Base-by-base conservation (phyloP, 2,113 vertebrate genomes). In the Prinia subflava region DNA sequence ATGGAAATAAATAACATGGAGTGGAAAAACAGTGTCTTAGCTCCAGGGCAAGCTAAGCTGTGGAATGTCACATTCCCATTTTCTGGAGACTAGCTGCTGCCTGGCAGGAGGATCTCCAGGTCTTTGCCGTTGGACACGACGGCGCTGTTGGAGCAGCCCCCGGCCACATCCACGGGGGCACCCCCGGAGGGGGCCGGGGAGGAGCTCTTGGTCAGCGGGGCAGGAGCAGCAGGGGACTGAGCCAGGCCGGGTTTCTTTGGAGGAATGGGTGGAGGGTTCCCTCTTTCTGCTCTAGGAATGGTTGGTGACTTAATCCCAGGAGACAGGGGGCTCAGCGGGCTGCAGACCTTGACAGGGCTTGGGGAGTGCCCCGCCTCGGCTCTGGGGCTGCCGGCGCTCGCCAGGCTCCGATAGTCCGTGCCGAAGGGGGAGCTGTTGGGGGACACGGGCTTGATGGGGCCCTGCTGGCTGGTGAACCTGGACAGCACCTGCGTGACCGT, bases 401-500 rank as follows among this genome's bases (percentile, higher is more conserved):
- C 98, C 97, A 99, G 95, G 90, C 92, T 98, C 17, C 99, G 98
- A 47, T 99, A 99, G 98, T 99, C 99, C 13, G 99, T 99, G 86
- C 99, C 99, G 8, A 99, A 99, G 6, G 99, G 99, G 1, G 99
- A 99, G 96, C 98, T 99, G 96, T 99, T 99, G 0, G 97, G 80
- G 87, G 95, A 98, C 6, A 98, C 98, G 0, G 97, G 97, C 92
- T 99, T 99, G 44, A 98, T 97, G 1, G 98, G 49, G 14, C 98
- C 98, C 79, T 98, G 98, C 81, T 99, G 99, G 97, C 98, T 99
- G 88, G 99, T 99, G 89, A 99, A 99, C 35, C 99, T 97, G 71
- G 99, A 99, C 68, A 99, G 98, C 90, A 99, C 99, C 96, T 99
- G 99, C 14, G 99, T 99, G 94, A 99, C 99, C 0, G 99, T 99